phyloP scores from a whole-genome alignment of 2,113 vertebrate genomes.

The Beaufortia kweichowensis region DNA sequence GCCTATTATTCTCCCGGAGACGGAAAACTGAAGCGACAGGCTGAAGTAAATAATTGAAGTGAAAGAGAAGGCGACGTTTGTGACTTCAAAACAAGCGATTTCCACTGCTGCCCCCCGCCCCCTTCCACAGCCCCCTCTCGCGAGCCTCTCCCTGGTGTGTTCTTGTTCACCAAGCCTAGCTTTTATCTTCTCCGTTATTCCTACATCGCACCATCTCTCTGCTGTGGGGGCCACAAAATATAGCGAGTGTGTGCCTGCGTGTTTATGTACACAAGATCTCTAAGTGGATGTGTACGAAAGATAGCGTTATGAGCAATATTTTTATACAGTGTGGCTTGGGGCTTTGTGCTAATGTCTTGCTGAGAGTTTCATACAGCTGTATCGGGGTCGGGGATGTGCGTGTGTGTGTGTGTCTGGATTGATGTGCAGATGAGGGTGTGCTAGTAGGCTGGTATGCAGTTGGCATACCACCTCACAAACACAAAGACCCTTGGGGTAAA shows the following conservation, averaged over 20 bases:
- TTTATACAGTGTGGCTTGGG: constrained; percentile 57
- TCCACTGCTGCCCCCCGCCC: constrained; percentile 26
- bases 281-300: constrained; percentile 10
- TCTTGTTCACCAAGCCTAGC: constrained; percentile 3
- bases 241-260: constrained; percentile 16
- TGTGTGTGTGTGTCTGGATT: constrained; percentile 28
- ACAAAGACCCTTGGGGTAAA: constrained; percentile 36
- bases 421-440: constrained; percentile 20
- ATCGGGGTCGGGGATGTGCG: constrained; percentile 36
- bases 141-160: constrained; percentile 7
- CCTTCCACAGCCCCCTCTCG: constrained; percentile 19
- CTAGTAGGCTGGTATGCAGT: constrained; percentile 32
- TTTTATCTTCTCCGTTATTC: constrained; percentile 23
- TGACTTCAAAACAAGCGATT: constrained; percentile 65
- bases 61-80: constrained; percentile 64
- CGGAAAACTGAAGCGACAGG: constrained; percentile 56
- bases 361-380: constrained; percentile 57
- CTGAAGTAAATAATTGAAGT: constrained; percentile 69
- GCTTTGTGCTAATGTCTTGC: constrained; percentile 62
- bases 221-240: constrained; percentile 2
- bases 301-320: constrained; percentile 37
- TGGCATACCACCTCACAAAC: constrained; percentile 22
- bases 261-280: constrained; percentile 16
- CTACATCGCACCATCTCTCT: neutral
- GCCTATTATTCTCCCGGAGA: constrained; percentile 63